These are phyloP conservation scores for Oryzias dopingdopingensis DNA, from an alignment of 2,797 vertebrate genomes.

Conservation along the genomic window DNA sequence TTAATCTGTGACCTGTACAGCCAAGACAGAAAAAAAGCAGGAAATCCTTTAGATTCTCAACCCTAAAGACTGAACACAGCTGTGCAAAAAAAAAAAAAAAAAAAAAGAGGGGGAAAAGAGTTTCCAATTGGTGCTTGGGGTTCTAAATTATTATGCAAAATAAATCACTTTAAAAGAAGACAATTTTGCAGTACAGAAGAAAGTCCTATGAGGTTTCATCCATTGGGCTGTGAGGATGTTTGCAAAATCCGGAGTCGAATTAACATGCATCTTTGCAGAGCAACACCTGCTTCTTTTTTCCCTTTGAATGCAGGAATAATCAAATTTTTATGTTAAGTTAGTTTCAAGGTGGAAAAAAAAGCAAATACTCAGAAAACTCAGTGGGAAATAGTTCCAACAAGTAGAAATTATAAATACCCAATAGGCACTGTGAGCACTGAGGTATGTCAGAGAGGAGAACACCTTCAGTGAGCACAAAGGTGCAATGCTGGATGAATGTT, in stretches of 20 bases:
- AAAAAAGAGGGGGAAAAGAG: not conserved
- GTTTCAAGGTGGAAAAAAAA: too few relatives aligned
- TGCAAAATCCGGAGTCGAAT: not conserved
- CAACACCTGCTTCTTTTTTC: conserved; percentile 4
- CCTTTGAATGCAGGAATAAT: conserved; percentile 11
- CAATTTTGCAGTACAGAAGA: not conserved
- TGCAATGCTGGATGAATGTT: too few relatives aligned
- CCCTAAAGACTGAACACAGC: conserved; percentile 2
- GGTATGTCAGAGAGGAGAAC: too few relatives aligned
- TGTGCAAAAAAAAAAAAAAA: not conserved
- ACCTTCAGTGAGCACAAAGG: too few relatives aligned
- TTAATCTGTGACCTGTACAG: not conserved
- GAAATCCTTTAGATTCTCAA: conserved; percentile 1
- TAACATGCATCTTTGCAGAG: not conserved
- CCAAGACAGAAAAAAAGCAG: not conserved
- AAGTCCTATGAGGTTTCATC: not conserved
- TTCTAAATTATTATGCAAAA: not conserved
- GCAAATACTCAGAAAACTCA: too few relatives aligned
- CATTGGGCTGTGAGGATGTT: not conserved
- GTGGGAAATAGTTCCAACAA: too few relatives aligned
- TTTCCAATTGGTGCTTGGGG: conserved; percentile 5
- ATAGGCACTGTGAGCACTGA: too few relatives aligned
- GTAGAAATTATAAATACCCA: too few relatives aligned
- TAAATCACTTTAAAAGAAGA: not conserved
- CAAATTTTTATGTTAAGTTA: conserved; percentile 1